Percentiles rank a stretch among this genome's conserved stretches.
These are phyloP conservation scores for Pseudoatta argentina DNA, from an alignment of 1,140 invertebrate species.

Conservation along the genomic window DNA sequence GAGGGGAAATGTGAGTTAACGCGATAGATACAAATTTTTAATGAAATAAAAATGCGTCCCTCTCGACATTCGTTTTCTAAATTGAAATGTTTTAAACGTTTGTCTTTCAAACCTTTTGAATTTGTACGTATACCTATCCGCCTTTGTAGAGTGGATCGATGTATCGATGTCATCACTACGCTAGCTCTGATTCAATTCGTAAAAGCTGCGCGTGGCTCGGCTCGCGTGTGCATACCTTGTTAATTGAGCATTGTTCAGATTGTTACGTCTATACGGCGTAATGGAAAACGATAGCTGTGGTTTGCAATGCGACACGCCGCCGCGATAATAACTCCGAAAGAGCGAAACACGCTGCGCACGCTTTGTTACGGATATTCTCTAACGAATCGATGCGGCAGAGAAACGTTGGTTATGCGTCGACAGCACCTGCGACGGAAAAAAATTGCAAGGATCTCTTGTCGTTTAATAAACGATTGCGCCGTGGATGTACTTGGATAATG, in stretches of 20 bases:
- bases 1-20: neutral
- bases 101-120: constrained; percentile 4
- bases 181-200: constrained; percentile 21
- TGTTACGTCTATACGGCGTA: constrained; percentile 34
- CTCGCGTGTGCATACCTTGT: constrained; percentile 36
- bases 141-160: constrained; percentile 19
- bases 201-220: constrained; percentile 28
- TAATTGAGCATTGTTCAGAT: constrained; percentile 60
- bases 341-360: constrained; percentile 4
- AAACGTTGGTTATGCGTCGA: constrained; percentile 6
- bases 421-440: neutral
- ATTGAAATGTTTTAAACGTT: constrained; percentile 13
- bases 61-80: constrained; percentile 2
- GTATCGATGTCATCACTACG: constrained; percentile 35
- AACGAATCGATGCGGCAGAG: constrained; percentile 14
- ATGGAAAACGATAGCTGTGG: constrained; percentile 57
- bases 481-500: neutral
- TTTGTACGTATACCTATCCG: neutral
- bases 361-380: constrained; percentile 41
- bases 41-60: constrained; percentile 10
- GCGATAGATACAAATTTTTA: neutral
- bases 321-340: constrained; percentile 46
- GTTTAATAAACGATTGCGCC: constrained; percentile 37
- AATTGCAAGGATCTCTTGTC: constrained; percentile 18
- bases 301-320: constrained; percentile 44